These are phyloP conservation scores for Picathartes gymnocephalus DNA, from an alignment of 2,113 vertebrate species.

Conservation along the genomic window DNA sequence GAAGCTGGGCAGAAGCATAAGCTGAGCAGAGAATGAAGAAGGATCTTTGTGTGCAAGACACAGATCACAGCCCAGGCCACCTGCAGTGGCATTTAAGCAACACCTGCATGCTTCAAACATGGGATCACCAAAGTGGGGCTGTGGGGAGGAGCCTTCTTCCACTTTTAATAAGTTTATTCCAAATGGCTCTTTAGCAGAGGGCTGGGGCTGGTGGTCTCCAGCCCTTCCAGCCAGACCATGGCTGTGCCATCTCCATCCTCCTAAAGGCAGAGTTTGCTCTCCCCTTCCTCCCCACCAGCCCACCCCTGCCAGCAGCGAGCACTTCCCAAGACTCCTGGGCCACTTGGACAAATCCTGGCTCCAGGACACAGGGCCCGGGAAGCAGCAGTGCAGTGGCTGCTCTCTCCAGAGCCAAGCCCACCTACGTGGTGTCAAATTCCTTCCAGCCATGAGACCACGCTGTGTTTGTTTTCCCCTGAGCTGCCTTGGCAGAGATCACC, in stretches of 20 bases:
- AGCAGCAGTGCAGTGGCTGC: neutral
- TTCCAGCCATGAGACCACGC: neutral
- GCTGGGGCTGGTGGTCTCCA: neutral
- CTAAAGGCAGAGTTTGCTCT: neutral
- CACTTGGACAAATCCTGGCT: neutral
- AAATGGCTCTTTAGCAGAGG: neutral
- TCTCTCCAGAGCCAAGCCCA: neutral
- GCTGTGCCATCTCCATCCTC: neutral
- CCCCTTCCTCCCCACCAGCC: neutral
- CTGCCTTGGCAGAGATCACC: neutral
- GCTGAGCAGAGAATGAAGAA: neutral
- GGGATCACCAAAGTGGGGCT: neutral
- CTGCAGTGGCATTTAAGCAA: neutral
- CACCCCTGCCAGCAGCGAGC: neutral
- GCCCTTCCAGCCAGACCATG: neutral
- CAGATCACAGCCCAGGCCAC: neutral
- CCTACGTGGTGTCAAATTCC: neutral
- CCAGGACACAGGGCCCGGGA: neutral
- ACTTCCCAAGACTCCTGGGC: neutral
- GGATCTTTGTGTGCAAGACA: neutral
- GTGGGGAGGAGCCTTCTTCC: neutral
- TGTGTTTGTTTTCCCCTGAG: rapidly evolving
- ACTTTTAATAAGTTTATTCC: neutral
- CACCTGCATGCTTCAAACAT: neutral
- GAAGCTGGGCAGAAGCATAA: neutral